Base-by-base conservation (phyloP, 2,797 vertebrate species). In the Siniperca scherzeri region DNA sequence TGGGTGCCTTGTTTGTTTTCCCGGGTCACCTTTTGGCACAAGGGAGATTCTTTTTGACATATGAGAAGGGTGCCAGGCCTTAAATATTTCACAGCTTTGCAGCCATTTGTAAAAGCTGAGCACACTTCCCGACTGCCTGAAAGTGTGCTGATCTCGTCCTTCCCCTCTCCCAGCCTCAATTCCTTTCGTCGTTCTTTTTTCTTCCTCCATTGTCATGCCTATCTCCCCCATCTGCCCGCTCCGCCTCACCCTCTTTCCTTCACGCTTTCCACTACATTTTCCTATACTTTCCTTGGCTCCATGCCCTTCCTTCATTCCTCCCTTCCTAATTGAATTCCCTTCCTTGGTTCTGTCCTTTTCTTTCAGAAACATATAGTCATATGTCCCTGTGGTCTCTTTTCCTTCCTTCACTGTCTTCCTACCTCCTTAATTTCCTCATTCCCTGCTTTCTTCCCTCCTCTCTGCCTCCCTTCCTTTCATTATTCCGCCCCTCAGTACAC, bases 31-130 rank as follows among this genome's bases (percentile, higher is more conserved):
- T 85, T 89, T 89, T 92, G 92, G 85, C 40, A n/a, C 71, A 36
- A 19, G 22, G 61, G 21, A 60, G 65, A 76, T 66, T 70, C 42
- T 69, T 87, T 88, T 53, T 53, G 86, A 91, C 87, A 91, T 85
- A 66, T 70, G 73, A 93, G 84, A 86, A 81, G 73, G 70, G 70
- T 83, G 72, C 81, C 71, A 82, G 87, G 85, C 77, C 84, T 89
- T 86, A 86, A 87, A 90, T 88, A 90, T 92, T 91, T 93, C 89
- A 88, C 86, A 78, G 82, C 87, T 87, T 76, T 67, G 78, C 22
- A 9, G 80, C 84, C 87, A 88, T 94, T 90, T 91, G 84, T 68
- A 83, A 85, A 74, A 59, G 89, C 61, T 74, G 76, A 88, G 84
- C 81, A 69, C 70, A 77, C 78, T 83, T 81, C 48, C 59, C 56